phyloP scores from a whole-genome alignment of 2,797 vertebrate species.

The Tauraco hartlaubi region DNA sequence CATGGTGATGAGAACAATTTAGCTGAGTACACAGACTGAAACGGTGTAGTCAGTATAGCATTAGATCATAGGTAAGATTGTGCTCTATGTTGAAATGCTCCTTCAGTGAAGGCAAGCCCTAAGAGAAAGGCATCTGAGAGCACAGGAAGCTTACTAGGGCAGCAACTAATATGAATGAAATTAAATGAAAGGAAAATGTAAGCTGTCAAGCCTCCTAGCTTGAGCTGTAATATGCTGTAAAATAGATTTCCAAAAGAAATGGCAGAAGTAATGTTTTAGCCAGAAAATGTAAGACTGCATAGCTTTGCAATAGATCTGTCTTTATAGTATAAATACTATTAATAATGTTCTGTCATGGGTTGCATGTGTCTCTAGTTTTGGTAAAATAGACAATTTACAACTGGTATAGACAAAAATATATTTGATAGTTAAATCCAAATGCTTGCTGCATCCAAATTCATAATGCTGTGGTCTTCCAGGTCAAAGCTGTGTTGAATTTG shows the following conservation, averaged over 20 bases:
- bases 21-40: background rate
- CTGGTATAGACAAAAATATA: too few relatives aligned
- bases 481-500: background rate
- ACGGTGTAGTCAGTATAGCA: background rate
- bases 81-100: background rate
- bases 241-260: background rate
- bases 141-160: background rate
- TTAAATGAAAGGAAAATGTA: conserved; percentile 31
- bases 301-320: background rate
- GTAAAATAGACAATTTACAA: too few relatives aligned
- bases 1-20: background rate
- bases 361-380: background rate
- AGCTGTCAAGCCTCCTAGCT: background rate
- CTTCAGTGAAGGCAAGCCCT: conserved; percentile 22
- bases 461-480: background rate
- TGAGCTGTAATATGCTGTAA: background rate
- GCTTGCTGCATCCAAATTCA: background rate
- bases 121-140: background rate
- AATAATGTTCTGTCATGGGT: background rate
- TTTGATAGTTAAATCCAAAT: background rate
- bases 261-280: background rate
- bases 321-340: background rate
- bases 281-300: background rate
- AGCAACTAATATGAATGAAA: conserved; percentile 21
- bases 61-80: background rate